phyloP scores from a whole-genome alignment of 2,888 invertebrate species.

The Cetonia aurata region DNA sequence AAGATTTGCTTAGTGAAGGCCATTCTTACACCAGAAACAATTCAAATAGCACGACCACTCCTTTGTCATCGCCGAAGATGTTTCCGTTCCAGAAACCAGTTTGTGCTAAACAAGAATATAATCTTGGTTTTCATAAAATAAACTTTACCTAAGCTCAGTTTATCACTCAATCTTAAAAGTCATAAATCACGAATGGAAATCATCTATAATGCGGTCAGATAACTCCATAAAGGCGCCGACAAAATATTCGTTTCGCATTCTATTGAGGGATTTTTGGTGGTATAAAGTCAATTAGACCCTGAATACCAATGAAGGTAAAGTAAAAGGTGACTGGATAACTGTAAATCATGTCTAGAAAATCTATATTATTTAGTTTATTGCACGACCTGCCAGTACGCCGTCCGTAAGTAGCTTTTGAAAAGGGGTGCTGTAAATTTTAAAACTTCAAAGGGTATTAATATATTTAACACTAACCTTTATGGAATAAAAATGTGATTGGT shows the following conservation, averaged over 20 bases:
- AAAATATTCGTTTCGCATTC: slow-evolving; percentile 54
- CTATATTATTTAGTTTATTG: slow-evolving; percentile 43
- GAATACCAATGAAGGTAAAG: slow-evolving; percentile 60
- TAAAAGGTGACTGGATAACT: slow-evolving; percentile 54
- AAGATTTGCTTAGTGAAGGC: slow-evolving; percentile 2
- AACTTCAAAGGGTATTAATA: background rate
- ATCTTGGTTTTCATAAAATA: slow-evolving; percentile 54
- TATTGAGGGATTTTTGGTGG: slow-evolving; percentile 54
- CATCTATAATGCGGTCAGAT: slow-evolving; percentile 55
- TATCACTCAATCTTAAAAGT: slow-evolving; percentile 57
- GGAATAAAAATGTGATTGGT: too few relatives aligned
- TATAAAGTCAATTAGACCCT: slow-evolving; percentile 58
- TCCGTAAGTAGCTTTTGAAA: slow-evolving; percentile 9
- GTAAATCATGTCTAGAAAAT: slow-evolving; percentile 55
- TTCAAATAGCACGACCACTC: slow-evolving; percentile 9
- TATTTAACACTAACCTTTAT: too few relatives aligned
- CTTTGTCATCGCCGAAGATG: slow-evolving; percentile 15
- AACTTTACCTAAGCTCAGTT: slow-evolving; percentile 52
- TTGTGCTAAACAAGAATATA: slow-evolving; percentile 55
- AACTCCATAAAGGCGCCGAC: slow-evolving; percentile 54
- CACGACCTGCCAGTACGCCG: slow-evolving; percentile 1
- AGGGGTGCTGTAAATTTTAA: slow-evolving; percentile 17
- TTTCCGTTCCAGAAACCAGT: slow-evolving; percentile 50
- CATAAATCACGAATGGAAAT: slow-evolving; percentile 57
- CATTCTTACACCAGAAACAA: background rate